These are phyloP conservation scores for Eutrigla gurnardus DNA, from an alignment of 2,797 vertebrate species.

Conservation along the genomic window DNA sequence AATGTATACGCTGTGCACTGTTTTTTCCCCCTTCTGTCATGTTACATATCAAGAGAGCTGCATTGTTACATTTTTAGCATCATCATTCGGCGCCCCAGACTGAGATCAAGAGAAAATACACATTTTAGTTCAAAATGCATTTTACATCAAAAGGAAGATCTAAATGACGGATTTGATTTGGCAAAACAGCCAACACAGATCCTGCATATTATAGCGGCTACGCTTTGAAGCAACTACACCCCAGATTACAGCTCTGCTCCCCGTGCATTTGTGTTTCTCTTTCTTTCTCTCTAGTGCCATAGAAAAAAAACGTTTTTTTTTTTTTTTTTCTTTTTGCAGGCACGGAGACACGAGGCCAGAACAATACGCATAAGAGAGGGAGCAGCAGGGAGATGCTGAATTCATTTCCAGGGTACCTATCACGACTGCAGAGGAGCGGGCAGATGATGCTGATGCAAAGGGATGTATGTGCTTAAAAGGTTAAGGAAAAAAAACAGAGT, in stretches of 20 bases:
- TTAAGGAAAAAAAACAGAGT: conserved; percentile 45
- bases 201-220: conserved; percentile 57
- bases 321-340: not conserved
- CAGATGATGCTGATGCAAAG: conserved; percentile 75
- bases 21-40: conserved; percentile 17
- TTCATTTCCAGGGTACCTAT: conserved; percentile 75
- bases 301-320: conserved; percentile 52
- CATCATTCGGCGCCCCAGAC: conserved; percentile 63
- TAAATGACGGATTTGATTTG: conserved; percentile 72
- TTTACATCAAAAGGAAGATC: conserved; percentile 67
- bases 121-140: conserved; percentile 67
- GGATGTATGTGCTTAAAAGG: conserved; percentile 65
- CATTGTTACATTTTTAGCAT: conserved; percentile 76
- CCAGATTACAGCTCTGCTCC: conserved; percentile 62
- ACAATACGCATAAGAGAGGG: conserved; percentile 58
- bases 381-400: conserved; percentile 63
- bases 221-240: conserved; percentile 70
- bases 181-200: conserved; percentile 61
- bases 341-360: conserved; percentile 52
- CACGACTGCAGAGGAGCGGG: conserved; percentile 55
- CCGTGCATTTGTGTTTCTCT: conserved; percentile 53
- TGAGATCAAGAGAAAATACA: conserved; percentile 64
- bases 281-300: conserved; percentile 46
- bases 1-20: conserved; percentile 8
- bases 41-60: conserved; percentile 69